Evolutionary conservation across 2,888 invertebrate species (phyloP).

Genomic region (Tolmerus cingulatus): DNA sequence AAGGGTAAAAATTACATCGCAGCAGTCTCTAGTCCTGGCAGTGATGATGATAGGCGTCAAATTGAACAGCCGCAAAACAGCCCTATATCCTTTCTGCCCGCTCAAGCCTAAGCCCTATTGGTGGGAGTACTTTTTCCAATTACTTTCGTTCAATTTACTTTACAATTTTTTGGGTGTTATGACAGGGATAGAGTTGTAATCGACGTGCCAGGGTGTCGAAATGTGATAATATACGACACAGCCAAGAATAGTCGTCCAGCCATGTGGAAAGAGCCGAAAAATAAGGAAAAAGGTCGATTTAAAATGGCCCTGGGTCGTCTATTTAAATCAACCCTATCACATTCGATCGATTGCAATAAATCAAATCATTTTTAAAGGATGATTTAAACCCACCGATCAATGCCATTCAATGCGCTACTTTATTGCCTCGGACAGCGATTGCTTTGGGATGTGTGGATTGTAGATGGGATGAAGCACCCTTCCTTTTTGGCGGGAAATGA

Average conservation of each 20-base stretch:
- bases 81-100: neutral
- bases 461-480: neutral
- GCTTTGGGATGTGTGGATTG: neutral
- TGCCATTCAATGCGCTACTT: neutral
- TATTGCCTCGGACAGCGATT: neutral
- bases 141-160: constrained; percentile 47
- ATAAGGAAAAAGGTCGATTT: neutral
- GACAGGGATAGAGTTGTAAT: constrained; percentile 22
- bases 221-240: neutral
- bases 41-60: constrained; percentile 42
- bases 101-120: neutral
- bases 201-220: neutral
- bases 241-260: constrained; percentile 3
- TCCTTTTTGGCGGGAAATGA: neutral
- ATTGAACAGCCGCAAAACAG: constrained; percentile 38
- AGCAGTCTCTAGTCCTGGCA: neutral
- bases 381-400: neutral
- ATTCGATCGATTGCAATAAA: neutral
- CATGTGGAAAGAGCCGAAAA: neutral
- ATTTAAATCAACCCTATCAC: neutral
- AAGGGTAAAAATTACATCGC: neutral
- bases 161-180: constrained; percentile 45
- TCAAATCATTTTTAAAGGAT: neutral
- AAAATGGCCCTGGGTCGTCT: neutral
- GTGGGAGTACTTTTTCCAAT: constrained; percentile 31